A percentile compares a stretch with the other conserved stretches of the same genome.
phyloP scores from a whole-genome alignment of 2,113 vertebrate species.

The Xyliphius kryptos region DNA sequence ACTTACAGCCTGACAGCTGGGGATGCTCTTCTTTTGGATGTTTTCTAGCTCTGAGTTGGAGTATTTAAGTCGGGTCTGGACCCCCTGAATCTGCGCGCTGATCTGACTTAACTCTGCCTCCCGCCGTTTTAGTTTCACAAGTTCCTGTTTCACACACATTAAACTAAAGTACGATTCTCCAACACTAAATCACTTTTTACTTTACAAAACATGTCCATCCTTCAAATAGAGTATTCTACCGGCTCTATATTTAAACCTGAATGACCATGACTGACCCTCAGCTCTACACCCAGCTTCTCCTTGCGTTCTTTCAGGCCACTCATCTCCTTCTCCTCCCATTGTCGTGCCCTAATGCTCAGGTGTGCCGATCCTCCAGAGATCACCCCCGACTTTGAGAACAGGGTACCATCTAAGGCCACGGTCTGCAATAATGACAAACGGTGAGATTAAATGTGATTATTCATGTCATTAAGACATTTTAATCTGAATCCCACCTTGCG shows the following conservation, averaged over 20 bases:
- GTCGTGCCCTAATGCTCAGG: conserved; percentile 76
- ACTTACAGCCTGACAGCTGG: too few species aligned
- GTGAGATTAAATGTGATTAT: too few species aligned
- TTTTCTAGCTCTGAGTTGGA: too few species aligned
- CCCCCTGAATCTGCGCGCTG: too few species aligned
- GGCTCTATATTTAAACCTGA: too few species aligned
- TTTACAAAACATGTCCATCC: too few species aligned
- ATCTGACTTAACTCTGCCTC: conserved; percentile 54
- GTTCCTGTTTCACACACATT: too few species aligned
- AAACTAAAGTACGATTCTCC: background rate
- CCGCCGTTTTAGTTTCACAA: conserved; percentile 76
- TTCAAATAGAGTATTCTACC: too few species aligned
- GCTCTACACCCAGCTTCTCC: conserved; percentile 66
- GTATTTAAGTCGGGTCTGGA: background rate
- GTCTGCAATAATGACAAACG: conserved; percentile 66
- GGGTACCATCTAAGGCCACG: conserved; percentile 86
- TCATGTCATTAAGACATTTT: too few species aligned
- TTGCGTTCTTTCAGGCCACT: conserved; percentile 71
- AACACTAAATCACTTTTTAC: too few species aligned
- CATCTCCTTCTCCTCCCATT: conserved; percentile 88
- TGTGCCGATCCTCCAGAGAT: conserved; percentile 89
- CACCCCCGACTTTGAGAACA: conserved; percentile 88
- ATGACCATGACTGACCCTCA: conserved; percentile 79
- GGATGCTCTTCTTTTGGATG: too few species aligned
- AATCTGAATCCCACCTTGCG: conserved; percentile 84